Conservation (phyloP, 2,797 vertebrate species). For the Enteromius unitaeniatus region DNA sequence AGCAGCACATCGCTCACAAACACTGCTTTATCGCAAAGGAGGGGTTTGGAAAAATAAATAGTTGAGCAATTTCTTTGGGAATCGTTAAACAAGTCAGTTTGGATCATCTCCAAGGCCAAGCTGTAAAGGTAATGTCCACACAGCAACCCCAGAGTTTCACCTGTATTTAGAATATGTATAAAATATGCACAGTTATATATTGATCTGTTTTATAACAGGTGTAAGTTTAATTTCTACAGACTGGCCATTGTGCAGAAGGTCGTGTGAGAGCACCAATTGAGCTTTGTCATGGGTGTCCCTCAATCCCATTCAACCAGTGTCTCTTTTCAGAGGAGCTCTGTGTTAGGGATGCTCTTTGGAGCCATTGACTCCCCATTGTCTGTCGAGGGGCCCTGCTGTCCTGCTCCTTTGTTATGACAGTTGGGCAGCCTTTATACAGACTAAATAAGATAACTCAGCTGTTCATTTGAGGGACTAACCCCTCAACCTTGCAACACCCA, state of each 20-base stretch:
- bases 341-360: slow-evolving; percentile 68
- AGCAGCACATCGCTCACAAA: too few relatives aligned
- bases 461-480: slow-evolving; percentile 82
- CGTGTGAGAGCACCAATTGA: slow-evolving; percentile 48
- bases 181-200: not conserved
- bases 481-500: slow-evolving; percentile 66
- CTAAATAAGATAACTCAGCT: slow-evolving; percentile 83
- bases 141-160: not conserved
- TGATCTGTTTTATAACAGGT: slow-evolving; percentile 10
- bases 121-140: not conserved
- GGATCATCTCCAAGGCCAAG: not conserved
- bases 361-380: slow-evolving; percentile 73
- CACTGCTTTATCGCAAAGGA: too few relatives aligned
- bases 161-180: not conserved
- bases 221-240: slow-evolving; percentile 29
- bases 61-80: too few relatives aligned
- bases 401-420: slow-evolving; percentile 83
- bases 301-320: slow-evolving; percentile 64
- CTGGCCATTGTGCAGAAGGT: not conserved
- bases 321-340: slow-evolving; percentile 70
- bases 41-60: too few relatives aligned
- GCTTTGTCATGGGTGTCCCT: slow-evolving; percentile 74
- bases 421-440: slow-evolving; percentile 82
- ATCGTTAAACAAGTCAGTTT: too few relatives aligned
- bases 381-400: slow-evolving; percentile 72